Percentiles rank a stretch among this genome's conserved stretches.
Conservation (phyloP, 2,797 vertebrate genomes). For the Liasis olivaceus region DNA sequence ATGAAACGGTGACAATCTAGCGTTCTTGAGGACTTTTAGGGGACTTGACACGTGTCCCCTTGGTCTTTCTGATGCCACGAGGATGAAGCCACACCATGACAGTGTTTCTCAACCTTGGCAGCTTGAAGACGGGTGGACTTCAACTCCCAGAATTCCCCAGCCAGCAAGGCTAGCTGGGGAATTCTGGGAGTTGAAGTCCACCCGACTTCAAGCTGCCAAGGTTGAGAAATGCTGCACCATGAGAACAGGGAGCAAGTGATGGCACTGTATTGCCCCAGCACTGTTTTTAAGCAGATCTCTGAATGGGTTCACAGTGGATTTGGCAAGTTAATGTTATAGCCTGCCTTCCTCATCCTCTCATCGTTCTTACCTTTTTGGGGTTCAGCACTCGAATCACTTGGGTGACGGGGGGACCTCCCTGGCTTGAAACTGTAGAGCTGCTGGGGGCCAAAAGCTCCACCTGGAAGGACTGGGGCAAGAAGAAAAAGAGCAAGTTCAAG, state of each 20-base stretch:
- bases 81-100: too few species aligned
- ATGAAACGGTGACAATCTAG: neutral
- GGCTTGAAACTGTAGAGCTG: neutral
- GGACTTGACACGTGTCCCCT: neutral
- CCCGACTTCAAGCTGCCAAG: too few species aligned
- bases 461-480: conserved; percentile 12
- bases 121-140: too few species aligned
- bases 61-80: too few species aligned
- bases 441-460: conserved; percentile 13
- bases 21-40: neutral
- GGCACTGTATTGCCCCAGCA: neutral
- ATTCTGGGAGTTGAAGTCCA: too few species aligned
- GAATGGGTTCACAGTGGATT: neutral
- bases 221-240: too few species aligned
- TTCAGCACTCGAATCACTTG: conserved; percentile 19
- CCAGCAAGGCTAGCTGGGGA: too few species aligned
- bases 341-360: neutral
- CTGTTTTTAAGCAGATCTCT: too few species aligned
- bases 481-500: too few species aligned
- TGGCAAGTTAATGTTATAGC: neutral
- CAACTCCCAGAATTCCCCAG: too few species aligned
- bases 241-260: neutral
- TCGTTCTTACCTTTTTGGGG: neutral
- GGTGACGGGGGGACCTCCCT: neutral
- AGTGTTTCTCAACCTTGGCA: too few species aligned